These are phyloP conservation scores for Alviniconcha marisindica DNA, from an alignment of 1,140 invertebrate genomes.

Conservation along the genomic window DNA sequence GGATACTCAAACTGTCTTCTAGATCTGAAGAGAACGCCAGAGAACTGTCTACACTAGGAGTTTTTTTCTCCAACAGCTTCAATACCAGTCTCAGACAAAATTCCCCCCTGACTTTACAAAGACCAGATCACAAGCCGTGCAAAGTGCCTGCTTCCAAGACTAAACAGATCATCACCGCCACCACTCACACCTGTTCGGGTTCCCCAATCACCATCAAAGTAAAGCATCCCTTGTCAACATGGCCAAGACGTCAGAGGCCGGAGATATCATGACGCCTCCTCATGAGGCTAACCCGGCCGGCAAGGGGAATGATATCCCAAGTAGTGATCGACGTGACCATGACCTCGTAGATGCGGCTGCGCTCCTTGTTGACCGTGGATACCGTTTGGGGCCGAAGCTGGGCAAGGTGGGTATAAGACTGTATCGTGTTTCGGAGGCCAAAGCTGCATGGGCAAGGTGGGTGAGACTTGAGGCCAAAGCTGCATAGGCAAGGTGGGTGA, in stretches of 20 bases:
- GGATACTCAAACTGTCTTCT: too few relatives aligned
- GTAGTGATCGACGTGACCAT: not conserved
- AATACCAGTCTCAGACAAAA: not conserved
- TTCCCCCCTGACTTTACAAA: not conserved
- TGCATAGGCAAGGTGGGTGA: too few relatives aligned
- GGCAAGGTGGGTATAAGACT: slow-evolving; percentile 41
- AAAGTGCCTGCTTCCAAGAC: not conserved
- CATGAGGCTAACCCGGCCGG: not conserved
- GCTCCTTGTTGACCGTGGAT: slow-evolving; percentile 9
- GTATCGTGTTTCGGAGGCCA: too few relatives aligned
- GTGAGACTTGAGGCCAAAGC: too few relatives aligned
- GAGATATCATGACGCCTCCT: slow-evolving; percentile 24
- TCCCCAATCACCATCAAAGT: too few relatives aligned
- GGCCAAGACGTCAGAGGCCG: slow-evolving; percentile 28
- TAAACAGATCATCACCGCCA: not conserved
- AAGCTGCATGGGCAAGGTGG: too few relatives aligned
- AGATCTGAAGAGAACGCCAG: too few relatives aligned
- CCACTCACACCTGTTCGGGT: not conserved
- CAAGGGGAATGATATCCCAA: not conserved
- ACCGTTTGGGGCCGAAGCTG: slow-evolving; percentile 40
- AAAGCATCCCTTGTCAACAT: not conserved
- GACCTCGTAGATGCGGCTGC: slow-evolving; percentile 12
- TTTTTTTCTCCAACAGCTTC: not conserved
- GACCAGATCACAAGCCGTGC: not conserved
- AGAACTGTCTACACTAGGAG: too few relatives aligned